Percentiles rank a stretch among this genome's conserved stretches.
These are phyloP conservation scores for Ariopsis seemanni DNA, from an alignment of 2,113 vertebrate genomes.

Conservation along the genomic window DNA sequence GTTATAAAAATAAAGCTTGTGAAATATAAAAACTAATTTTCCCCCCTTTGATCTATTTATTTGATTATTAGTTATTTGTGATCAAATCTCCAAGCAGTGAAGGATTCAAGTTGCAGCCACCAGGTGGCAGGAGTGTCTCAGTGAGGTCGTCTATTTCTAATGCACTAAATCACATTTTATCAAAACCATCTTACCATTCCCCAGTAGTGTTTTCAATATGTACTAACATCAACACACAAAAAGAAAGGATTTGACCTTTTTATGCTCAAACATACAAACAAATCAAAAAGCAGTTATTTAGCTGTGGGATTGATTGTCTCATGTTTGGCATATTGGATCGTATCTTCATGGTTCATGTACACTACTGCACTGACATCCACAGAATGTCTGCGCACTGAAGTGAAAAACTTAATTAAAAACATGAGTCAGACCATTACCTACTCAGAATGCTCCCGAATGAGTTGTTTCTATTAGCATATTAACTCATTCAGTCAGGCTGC, in stretches of 20 bases:
- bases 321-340: slow-evolving; percentile 42
- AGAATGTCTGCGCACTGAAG: slow-evolving; percentile 49
- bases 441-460: slow-evolving; percentile 44
- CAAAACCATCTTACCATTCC: background rate
- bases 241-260: slow-evolving; percentile 46
- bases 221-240: slow-evolving; percentile 9
- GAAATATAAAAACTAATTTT: background rate
- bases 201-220: background rate
- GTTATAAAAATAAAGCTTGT: slow-evolving; percentile 32
- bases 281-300: slow-evolving; percentile 54
- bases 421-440: slow-evolving; percentile 51
- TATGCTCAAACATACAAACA: slow-evolving; percentile 41
- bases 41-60: background rate
- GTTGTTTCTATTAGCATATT: slow-evolving; percentile 55
- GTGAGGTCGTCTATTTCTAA: background rate
- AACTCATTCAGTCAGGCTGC: slow-evolving; percentile 44
- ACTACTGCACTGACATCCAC: slow-evolving; percentile 37
- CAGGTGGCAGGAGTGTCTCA: slow-evolving; percentile 63
- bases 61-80: background rate
- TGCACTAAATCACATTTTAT: slow-evolving; percentile 6
- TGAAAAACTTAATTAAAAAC: slow-evolving; percentile 59
- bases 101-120: slow-evolving; percentile 52
- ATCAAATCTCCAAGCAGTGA: background rate
- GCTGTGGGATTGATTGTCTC: slow-evolving; percentile 41
- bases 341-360: slow-evolving; percentile 44